Percentiles rank a stretch among this genome's conserved stretches.
These are phyloP conservation scores for Proteles cristata DNA, from an alignment of 2,113 vertebrate species.

Conservation along the genomic window DNA sequence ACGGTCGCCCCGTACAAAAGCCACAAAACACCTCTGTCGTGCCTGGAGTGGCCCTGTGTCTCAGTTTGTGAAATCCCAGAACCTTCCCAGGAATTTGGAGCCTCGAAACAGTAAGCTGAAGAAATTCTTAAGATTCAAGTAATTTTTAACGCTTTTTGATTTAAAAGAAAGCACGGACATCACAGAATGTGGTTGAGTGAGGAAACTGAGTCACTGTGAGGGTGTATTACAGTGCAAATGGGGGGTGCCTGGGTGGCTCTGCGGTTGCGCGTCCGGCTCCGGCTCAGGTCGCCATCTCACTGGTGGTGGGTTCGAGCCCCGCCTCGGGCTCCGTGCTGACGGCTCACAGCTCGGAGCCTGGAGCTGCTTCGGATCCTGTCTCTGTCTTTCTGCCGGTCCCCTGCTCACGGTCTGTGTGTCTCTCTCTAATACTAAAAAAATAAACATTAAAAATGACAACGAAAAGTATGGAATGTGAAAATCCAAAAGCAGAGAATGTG, in stretches of 20 bases:
- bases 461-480: neutral
- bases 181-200: fast-evolving
- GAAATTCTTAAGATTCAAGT: neutral
- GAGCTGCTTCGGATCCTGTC: no score
- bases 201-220: fast-evolving
- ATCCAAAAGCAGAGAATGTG: neutral
- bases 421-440: no score
- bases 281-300: no score
- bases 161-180: neutral
- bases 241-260: no score
- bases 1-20: fast-evolving
- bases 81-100: neutral
- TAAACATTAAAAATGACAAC: neutral
- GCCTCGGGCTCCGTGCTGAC: no score
- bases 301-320: no score
- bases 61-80: neutral
- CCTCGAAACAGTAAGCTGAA: neutral
- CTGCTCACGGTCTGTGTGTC: no score
- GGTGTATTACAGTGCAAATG: neutral
- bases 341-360: no score
- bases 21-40: fast-evolving
- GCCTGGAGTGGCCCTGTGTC: neutral
- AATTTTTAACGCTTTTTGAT: neutral
- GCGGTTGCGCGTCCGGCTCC: no score
- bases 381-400: no score